These are phyloP conservation scores for Tetragonisca angustula DNA, from an alignment of 2,888 invertebrate species.

Conservation along the genomic window DNA sequence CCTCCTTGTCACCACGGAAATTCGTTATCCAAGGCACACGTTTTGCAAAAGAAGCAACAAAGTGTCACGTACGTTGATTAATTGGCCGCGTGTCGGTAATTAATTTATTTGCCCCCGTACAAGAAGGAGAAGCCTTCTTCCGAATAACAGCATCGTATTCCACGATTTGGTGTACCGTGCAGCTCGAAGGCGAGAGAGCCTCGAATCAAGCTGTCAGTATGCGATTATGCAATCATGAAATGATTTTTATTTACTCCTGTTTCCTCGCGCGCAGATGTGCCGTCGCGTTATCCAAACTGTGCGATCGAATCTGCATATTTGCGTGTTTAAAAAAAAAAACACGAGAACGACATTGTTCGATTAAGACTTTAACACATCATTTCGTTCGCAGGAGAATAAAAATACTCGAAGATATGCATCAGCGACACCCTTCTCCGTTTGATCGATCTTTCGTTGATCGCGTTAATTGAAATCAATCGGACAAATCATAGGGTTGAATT, in stretches of 20 bases:
- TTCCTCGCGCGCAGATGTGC: too few relatives aligned
- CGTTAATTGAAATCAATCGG: not conserved
- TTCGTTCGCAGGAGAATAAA: not conserved
- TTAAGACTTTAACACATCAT: not conserved
- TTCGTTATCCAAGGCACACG: conserved; percentile 24
- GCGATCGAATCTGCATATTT: not conserved
- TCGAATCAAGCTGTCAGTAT: not conserved
- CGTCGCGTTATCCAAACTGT: too few relatives aligned
- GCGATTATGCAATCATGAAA: not conserved
- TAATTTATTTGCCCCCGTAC: conserved; percentile 30
- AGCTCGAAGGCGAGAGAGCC: not conserved
- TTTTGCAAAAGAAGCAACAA: conserved; percentile 1
- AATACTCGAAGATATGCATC: not conserved
- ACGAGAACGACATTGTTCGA: not conserved
- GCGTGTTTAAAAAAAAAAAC: too few relatives aligned
- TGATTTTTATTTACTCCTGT: not conserved
- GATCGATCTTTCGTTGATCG: not conserved
- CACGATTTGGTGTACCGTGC: not conserved
- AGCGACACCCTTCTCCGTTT: too few relatives aligned
- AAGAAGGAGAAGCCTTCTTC: not conserved
- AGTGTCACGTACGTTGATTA: conserved; percentile 27
- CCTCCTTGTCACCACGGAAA: conserved; percentile 1
- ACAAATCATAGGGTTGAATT: not conserved
- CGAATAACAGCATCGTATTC: not conserved
- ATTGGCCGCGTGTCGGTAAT: conserved; percentile 33